Percentiles rank a stretch among this genome's conserved stretches.
Conservation (phyloP, 2,797 vertebrate species). For the Poeciliopsis turneri region DNA sequence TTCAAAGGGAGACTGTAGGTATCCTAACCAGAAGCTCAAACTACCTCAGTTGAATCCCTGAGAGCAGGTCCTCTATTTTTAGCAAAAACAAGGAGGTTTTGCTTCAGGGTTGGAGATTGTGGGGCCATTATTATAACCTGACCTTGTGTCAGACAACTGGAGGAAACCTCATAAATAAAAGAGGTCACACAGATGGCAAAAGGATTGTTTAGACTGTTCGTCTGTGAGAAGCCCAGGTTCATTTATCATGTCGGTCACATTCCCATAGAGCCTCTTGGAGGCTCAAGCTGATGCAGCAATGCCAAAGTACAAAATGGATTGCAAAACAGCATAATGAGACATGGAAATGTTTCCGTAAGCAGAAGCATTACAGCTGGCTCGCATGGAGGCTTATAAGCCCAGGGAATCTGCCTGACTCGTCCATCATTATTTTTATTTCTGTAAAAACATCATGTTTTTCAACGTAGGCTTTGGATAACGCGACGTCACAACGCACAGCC, state of each 20-base stretch:
- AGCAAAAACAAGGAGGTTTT: background rate
- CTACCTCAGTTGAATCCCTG: background rate
- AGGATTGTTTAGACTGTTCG: background rate
- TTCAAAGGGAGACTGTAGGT: background rate
- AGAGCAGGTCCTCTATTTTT: background rate
- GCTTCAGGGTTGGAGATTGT: background rate
- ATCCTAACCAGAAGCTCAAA: background rate
- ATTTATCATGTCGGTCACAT: background rate
- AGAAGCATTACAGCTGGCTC: slow-evolving; percentile 30
- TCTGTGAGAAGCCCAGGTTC: background rate
- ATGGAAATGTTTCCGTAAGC: slow-evolving; percentile 35
- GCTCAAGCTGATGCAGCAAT: background rate
- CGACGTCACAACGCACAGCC: slow-evolving; percentile 9
- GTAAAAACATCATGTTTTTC: slow-evolving; percentile 34
- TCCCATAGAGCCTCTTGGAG: background rate
- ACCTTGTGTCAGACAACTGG: background rate
- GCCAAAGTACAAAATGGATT: background rate
- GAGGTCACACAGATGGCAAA: background rate
- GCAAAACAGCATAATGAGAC: slow-evolving; percentile 8
- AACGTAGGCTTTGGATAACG: background rate
- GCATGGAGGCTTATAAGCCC: slow-evolving; percentile 3
- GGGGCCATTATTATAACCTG: background rate
- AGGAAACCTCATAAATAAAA: background rate
- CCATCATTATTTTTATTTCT: slow-evolving; percentile 44
- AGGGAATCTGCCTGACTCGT: slow-evolving; percentile 25